These are phyloP conservation scores for Coluber constrictor DNA, from an alignment of 2,797 vertebrate species.

Conservation along the genomic window DNA sequence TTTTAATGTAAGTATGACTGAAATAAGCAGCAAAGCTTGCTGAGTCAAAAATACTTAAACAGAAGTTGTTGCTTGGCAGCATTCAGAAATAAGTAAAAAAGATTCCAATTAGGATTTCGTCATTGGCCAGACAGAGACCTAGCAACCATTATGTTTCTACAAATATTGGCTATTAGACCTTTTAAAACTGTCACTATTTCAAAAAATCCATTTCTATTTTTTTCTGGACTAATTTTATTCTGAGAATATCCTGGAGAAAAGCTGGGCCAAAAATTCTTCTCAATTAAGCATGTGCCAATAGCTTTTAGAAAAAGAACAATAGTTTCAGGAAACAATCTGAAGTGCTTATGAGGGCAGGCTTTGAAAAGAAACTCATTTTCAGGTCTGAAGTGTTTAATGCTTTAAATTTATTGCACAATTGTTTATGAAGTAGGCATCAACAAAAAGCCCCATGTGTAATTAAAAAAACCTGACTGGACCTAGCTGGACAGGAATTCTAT, in stretches of 20 bases:
- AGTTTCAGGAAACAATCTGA: slow-evolving; percentile 61
- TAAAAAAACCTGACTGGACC: background rate
- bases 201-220: slow-evolving; percentile 22
- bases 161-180: background rate
- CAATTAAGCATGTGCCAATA: slow-evolving; percentile 56
- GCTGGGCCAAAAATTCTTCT: slow-evolving; percentile 8
- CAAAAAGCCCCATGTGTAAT: background rate
- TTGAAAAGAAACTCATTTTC: background rate
- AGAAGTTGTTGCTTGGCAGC: background rate
- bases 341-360: slow-evolving; percentile 61
- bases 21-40: background rate
- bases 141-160: background rate
- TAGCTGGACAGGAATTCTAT: background rate
- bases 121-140: background rate
- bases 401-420: background rate
- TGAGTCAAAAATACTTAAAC: background rate
- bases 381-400: background rate
- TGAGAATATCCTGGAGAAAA: background rate
- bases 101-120: background rate
- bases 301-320: slow-evolving; percentile 59
- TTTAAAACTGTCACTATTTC: background rate
- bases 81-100: background rate
- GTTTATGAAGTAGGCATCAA: background rate
- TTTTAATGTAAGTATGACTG: background rate
- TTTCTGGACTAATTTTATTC: background rate